Percentiles rank a stretch among this genome's conserved stretches.
phyloP scores from a whole-genome alignment of 2,888 invertebrate genomes.

The Erynnis tages region DNA sequence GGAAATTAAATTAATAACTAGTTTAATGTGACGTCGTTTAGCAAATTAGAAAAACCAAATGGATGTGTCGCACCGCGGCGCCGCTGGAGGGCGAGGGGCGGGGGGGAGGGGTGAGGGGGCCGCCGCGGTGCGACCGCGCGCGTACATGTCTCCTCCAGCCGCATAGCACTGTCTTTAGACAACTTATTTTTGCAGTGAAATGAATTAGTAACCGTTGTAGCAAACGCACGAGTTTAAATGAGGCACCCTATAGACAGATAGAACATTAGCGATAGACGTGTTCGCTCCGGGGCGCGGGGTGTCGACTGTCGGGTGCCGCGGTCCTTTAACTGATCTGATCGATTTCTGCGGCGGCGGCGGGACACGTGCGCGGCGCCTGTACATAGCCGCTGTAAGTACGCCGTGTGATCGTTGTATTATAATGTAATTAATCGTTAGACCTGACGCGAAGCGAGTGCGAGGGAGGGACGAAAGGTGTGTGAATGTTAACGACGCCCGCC shows the following conservation, averaged over 20 bases:
- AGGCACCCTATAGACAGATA: too few relatives aligned
- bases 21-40: background rate
- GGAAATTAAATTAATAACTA: background rate
- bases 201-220: too few relatives aligned
- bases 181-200: too few relatives aligned
- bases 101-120: too few relatives aligned
- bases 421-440: conserved; percentile 22
- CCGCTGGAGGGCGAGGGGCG: too few relatives aligned
- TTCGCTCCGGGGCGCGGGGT: too few relatives aligned
- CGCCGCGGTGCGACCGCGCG: background rate
- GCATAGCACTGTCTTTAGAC: background rate
- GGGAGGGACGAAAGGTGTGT: background rate
- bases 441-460: conserved; percentile 2
- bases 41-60: background rate
- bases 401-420: conserved; percentile 30
- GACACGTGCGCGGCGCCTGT: conserved; percentile 24
- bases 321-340: too few relatives aligned
- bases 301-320: too few relatives aligned
- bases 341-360: background rate
- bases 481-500: background rate
- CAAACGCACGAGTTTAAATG: too few relatives aligned
- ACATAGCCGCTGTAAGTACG: conserved; percentile 30
- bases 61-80: background rate
- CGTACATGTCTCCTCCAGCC: background rate
- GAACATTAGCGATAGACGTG: too few relatives aligned